phyloP scores from a whole-genome alignment of 2,888 invertebrate genomes.

The Melanargia galathea region DNA sequence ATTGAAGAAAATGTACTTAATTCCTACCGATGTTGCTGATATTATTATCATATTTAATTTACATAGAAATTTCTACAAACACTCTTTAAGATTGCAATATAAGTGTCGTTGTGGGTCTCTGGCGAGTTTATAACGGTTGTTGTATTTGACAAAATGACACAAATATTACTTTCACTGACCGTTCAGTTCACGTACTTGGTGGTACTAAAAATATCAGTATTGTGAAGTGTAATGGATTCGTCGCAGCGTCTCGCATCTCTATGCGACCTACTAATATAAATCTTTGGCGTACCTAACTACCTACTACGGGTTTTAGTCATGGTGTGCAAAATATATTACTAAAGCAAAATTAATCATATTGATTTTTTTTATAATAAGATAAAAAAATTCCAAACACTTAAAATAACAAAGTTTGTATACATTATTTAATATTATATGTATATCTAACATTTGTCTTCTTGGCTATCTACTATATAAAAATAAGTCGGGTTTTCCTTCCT shows the following conservation, averaged over 20 bases:
- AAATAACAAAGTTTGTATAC: too few relatives aligned
- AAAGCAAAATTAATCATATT: background rate
- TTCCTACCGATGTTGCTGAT: background rate
- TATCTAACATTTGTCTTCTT: too few relatives aligned
- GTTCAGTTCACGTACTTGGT: conserved; percentile 54
- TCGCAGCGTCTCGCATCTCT: conserved; percentile 53
- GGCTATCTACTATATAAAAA: too few relatives aligned
- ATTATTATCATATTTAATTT: conserved; percentile 9
- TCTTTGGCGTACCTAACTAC: conserved; percentile 57
- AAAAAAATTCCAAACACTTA: too few relatives aligned
- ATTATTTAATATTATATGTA: too few relatives aligned
- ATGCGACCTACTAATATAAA: conserved; percentile 70
- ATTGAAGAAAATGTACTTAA: too few relatives aligned
- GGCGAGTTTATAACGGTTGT: conserved; percentile 49
- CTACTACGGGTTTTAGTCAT: background rate
- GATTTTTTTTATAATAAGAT: too few relatives aligned
- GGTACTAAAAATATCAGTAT: conserved; percentile 58
- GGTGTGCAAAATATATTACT: background rate
- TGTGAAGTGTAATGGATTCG: conserved; percentile 62
- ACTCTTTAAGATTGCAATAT: conserved; percentile 8
- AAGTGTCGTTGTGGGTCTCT: conserved; percentile 11
- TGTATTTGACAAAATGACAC: conserved; percentile 55
- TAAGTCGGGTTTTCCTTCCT: too few relatives aligned
- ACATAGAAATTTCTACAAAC: conserved; percentile 6
- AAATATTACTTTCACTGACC: conserved; percentile 68